A percentile compares a stretch with the other conserved stretches of the same genome.
phyloP scores from a whole-genome alignment of 2,113 vertebrate species.

The Leptobrachium leishanense region DNA sequence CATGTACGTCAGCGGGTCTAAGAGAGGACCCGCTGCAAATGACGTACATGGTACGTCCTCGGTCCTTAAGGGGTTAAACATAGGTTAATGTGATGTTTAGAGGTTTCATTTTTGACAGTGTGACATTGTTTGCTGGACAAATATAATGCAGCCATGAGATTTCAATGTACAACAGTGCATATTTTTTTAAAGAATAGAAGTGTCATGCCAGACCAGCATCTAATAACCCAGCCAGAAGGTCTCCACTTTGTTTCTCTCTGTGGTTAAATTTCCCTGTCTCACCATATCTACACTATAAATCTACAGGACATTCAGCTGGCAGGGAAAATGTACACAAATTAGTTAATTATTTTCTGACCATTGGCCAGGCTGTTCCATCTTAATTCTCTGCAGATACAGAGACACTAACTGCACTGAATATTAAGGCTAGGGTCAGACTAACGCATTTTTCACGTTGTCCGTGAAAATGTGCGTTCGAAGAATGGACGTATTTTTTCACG shows the following conservation, averaged over 20 bases:
- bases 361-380: neutral
- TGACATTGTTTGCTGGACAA: too few relatives aligned
- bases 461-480: too few relatives aligned
- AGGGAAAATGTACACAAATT: neutral
- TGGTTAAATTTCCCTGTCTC: constrained; percentile 25
- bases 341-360: constrained; percentile 29
- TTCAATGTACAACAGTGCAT: constrained; percentile 11
- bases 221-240: constrained; percentile 37
- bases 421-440: too few relatives aligned
- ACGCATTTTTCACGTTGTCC: too few relatives aligned
- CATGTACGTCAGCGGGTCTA: too few relatives aligned
- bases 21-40: too few relatives aligned
- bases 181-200: neutral
- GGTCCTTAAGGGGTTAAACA: too few relatives aligned
- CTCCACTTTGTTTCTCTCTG: constrained; percentile 22
- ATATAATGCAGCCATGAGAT: neutral
- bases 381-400: constrained; percentile 17
- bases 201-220: constrained; percentile 25
- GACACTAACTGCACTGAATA: neutral
- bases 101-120: too few relatives aligned
- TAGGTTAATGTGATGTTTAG: too few relatives aligned
- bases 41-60: too few relatives aligned
- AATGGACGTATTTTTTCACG: too few relatives aligned
- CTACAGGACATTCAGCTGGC: constrained; percentile 10
- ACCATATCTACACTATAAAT: constrained; percentile 32